A percentile compares a stretch with the other conserved stretches of the same genome.
Conservation (phyloP, 2,113 vertebrate species). For the Anarrhichthys ocellatus region DNA sequence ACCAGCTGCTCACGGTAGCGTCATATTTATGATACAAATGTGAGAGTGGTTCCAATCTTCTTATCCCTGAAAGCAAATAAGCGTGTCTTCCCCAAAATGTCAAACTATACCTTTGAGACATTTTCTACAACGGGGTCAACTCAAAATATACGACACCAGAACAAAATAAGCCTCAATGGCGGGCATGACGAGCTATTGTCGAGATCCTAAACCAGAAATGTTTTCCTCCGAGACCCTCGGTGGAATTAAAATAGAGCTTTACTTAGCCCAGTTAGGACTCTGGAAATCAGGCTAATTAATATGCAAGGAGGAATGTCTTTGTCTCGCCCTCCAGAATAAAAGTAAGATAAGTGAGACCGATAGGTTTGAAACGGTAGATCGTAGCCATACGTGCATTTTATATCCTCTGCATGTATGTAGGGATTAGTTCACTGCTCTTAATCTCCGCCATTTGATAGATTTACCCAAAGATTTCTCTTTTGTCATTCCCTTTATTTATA, state of each 20-base stretch:
- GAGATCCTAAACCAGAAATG: slow-evolving; percentile 49
- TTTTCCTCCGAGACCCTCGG: slow-evolving; percentile 58
- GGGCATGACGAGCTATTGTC: slow-evolving; percentile 29
- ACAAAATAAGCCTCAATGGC: slow-evolving; percentile 23
- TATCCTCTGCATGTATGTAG: slow-evolving; percentile 30
- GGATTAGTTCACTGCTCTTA: slow-evolving; percentile 55
- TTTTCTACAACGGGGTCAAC: slow-evolving; percentile 19
- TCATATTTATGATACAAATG: neutral
- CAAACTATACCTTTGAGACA: neutral
- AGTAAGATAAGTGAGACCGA: slow-evolving; percentile 6
- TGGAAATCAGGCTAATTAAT: slow-evolving; percentile 74
- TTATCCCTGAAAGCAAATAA: neutral
- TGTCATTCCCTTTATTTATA: slow-evolving; percentile 51
- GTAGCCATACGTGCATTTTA: neutral
- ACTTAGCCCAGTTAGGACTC: slow-evolving; percentile 56
- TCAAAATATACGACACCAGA: slow-evolving; percentile 29
- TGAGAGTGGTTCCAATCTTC: neutral
- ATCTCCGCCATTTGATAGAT: slow-evolving; percentile 35
- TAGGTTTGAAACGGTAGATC: slow-evolving; percentile 10
- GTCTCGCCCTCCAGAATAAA: slow-evolving; percentile 42
- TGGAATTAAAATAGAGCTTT: slow-evolving; percentile 64
- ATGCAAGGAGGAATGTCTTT: slow-evolving; percentile 51
- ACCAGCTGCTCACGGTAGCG: neutral
- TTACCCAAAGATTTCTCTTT: slow-evolving; percentile 28
- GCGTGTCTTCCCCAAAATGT: neutral